Base-by-base conservation (phyloP, 2,888 invertebrate genomes). In the Dasypolia templi region DNA sequence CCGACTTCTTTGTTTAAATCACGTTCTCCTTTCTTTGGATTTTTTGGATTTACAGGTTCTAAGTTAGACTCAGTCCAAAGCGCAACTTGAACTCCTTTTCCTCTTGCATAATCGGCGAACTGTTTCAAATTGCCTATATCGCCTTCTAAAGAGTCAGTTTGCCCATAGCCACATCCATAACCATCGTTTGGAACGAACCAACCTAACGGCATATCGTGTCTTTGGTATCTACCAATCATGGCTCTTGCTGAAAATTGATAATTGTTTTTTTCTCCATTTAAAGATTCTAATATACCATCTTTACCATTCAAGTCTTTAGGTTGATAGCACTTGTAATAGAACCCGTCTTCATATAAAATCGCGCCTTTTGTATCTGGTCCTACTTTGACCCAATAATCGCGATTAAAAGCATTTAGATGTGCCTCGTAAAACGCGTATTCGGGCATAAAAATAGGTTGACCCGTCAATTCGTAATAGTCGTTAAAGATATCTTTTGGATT, bases 131-230 rank as follows among this genome's bases (percentile, higher is more conserved):
- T 96, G 72, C 93, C 86, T 58, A 96, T 92, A 75, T 96, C 96
- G 6, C 95, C 96, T 29, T 92, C 91, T 69, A 96, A 87, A 32
- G 94, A 89, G 75, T 94, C 92, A 3, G 95, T 93, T 91, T 96
- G 96, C 0, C 96, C 96, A 77, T 96, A 96, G 0, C 96, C 96
- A 26, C 91, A 94, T 14, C 95, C 96, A 75, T 96, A 96, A 3
- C 96, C 96, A 81, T 96, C 96, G 76, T 96, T 96, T 3, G 96
- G 96, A 73, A 95, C 82, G 79, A 96, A 95, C 95, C 95, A 96
- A 46, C 95, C 96, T 19, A 96, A 82, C 0, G 96, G 96, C 88
- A 96, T 90, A 72, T 96, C 95, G 73, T 95, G 88, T 67, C 81
- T 91, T 82, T 91, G 91, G 69, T 96, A 96, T 83, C 95, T 91